Evolutionary conservation across 2,113 vertebrate species (phyloP), one percentile per base, ranked within the genome.

Genomic region (Anseranas semipalmata): DNA sequence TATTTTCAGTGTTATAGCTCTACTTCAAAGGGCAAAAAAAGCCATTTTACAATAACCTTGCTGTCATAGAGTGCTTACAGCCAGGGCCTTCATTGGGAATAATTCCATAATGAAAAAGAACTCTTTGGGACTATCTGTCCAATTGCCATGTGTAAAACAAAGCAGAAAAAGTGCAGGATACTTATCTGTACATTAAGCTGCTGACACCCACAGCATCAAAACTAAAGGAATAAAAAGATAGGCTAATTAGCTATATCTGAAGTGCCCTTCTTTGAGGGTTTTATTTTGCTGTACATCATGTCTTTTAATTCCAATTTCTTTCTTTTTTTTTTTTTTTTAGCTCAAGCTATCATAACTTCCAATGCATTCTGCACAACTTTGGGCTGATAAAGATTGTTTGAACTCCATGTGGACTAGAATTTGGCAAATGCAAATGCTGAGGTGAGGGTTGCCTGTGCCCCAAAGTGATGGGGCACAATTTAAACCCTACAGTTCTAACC

Each of bases 1-100:
- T 97, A 95, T 95, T 96, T 87, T 96, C 1, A 0, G 78, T 94
- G 71, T 94, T 94, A 82, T 35, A 85, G 82, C 46, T 73, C 91
- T 94, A 96, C 90, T 97, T 97, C 93, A 97, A 96, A 97, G 21
- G 4, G 80, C 37, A 91, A 92, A 96, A 82, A 85, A 87, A 83
- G 33, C 60, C 65, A 95, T 70, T 97, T 97, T 79, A 93, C 65
- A 92, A 95, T 94, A 97, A 97, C 78, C 78, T 96, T 90, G 76
- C 89, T 96, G 83, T 85, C 94, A 92, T 28, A 70, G 92, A 97
- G 72, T 93, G 92, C 94, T 97, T 91, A 77, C 81, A 96, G 78
- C 19, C 63, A 93, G 68, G 53, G 12, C 17, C 50, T 83, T 97
- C 73, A 85, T 87, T 93, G 85, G 78, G 91, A 87, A 96, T 96